Percentiles rank a stretch among this genome's conserved stretches.
Conservation (phyloP, 2,113 vertebrate genomes). For the Myodes glareolus region DNA sequence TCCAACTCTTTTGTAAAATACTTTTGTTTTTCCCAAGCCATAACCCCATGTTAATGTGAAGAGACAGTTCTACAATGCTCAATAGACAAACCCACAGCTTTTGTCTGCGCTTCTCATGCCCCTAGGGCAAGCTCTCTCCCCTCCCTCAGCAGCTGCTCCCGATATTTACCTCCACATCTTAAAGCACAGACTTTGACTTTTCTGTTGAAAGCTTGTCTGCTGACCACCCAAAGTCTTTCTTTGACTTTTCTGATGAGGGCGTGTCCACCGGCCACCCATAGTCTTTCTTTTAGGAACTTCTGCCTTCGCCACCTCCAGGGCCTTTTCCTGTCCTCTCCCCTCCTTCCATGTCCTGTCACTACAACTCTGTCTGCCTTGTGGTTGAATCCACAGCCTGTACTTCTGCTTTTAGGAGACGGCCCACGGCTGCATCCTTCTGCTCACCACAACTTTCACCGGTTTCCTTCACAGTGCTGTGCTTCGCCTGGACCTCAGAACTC, state of each 20-base stretch:
- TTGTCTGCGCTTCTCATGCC: background rate
- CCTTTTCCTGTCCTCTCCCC: background rate
- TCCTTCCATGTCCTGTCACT: background rate
- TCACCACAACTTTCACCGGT: background rate
- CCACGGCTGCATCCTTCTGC: background rate
- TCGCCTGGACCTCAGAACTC: background rate
- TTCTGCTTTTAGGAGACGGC: background rate
- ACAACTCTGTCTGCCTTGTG: background rate
- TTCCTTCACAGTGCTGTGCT: background rate
- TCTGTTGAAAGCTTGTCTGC: background rate
- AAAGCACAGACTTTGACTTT: background rate
- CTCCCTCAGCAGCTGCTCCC: background rate
- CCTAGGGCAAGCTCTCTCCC: background rate
- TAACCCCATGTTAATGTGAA: background rate
- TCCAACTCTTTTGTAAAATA: background rate
- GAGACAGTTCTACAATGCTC: background rate
- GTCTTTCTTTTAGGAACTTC: background rate
- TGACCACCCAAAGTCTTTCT: background rate
- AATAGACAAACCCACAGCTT: background rate
- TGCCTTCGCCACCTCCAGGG: background rate
- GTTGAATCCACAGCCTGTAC: background rate
- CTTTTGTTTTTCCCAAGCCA: background rate
- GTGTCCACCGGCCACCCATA: background rate
- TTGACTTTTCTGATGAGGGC: background rate
- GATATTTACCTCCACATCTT: background rate